phyloP scores from a whole-genome alignment of 2,888 invertebrate species.

The Fissipunctia ypsillon region DNA sequence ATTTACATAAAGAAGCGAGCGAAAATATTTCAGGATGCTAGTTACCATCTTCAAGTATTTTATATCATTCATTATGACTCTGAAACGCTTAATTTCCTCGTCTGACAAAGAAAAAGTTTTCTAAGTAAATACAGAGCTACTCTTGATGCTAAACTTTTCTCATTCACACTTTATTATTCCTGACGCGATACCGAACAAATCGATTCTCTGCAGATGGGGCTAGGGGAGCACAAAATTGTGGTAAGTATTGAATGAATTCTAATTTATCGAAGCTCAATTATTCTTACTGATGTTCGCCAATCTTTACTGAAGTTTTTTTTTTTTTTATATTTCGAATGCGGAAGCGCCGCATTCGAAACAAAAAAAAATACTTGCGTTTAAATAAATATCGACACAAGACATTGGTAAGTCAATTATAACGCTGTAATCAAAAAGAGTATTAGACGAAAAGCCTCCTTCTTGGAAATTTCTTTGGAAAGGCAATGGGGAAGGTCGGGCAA shows the following conservation, averaged over 20 bases:
- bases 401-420: too few relatives aligned
- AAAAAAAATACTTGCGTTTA: too few relatives aligned
- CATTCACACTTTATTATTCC: slow-evolving; percentile 42
- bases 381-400: too few relatives aligned
- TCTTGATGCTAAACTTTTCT: slow-evolving; percentile 51
- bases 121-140: slow-evolving; percentile 30
- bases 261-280: not conserved
- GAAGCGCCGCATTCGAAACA: too few relatives aligned
- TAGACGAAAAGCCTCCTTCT: too few relatives aligned
- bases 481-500: too few relatives aligned
- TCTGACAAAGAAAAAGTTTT: slow-evolving; percentile 31
- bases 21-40: not conserved
- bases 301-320: not conserved
- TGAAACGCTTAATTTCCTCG: slow-evolving; percentile 22
- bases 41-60: not conserved
- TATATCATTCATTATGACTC: slow-evolving; percentile 18
- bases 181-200: slow-evolving; percentile 33
- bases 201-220: slow-evolving; percentile 16
- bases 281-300: not conserved
- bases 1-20: slow-evolving; percentile 13
- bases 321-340: not conserved
- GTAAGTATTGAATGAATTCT: slow-evolving; percentile 1
- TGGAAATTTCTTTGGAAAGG: too few relatives aligned
- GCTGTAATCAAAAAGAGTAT: too few relatives aligned
- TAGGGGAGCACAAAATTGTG: slow-evolving; percentile 12